These are phyloP conservation scores for Neuroterus valhalla DNA, from an alignment of 1,140 invertebrate species.

Conservation along the genomic window DNA sequence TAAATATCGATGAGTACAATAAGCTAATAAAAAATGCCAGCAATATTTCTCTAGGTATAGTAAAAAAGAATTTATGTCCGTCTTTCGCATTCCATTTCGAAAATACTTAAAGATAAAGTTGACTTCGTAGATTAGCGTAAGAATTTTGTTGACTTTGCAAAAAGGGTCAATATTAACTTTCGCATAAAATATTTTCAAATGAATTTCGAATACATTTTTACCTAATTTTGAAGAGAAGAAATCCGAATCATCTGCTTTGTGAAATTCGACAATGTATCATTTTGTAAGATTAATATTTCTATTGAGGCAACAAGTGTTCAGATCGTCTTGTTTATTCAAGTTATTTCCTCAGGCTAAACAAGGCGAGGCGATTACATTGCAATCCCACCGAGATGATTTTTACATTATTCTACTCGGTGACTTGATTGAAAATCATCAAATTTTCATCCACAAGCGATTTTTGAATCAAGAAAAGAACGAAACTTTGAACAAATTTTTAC, in stretches of 20 bases:
- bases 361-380: slow-evolving; percentile 68
- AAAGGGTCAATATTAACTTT: background rate
- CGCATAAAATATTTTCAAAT: background rate
- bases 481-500: too few relatives aligned
- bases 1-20: too few relatives aligned
- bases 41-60: background rate
- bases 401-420: slow-evolving; percentile 56
- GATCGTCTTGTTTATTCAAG: slow-evolving; percentile 59
- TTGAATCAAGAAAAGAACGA: too few relatives aligned
- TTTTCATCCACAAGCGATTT: too few relatives aligned
- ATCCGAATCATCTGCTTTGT: too few relatives aligned
- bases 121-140: background rate
- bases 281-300: too few relatives aligned
- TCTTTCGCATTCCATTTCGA: background rate
- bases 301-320: too few relatives aligned
- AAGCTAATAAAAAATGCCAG: background rate
- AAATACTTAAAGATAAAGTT: background rate
- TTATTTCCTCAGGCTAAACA: slow-evolving; percentile 67
- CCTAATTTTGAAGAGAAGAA: too few relatives aligned
- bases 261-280: too few relatives aligned
- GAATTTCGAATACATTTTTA: too few relatives aligned
- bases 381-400: slow-evolving; percentile 56
- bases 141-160: slow-evolving; percentile 17
- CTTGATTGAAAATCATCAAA: slow-evolving; percentile 47
- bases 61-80: background rate